A percentile compares a stretch with the other conserved stretches of the same genome.
These are phyloP conservation scores for Lacerta bilineata DNA, from an alignment of 2,797 vertebrate species.

Conservation along the genomic window DNA sequence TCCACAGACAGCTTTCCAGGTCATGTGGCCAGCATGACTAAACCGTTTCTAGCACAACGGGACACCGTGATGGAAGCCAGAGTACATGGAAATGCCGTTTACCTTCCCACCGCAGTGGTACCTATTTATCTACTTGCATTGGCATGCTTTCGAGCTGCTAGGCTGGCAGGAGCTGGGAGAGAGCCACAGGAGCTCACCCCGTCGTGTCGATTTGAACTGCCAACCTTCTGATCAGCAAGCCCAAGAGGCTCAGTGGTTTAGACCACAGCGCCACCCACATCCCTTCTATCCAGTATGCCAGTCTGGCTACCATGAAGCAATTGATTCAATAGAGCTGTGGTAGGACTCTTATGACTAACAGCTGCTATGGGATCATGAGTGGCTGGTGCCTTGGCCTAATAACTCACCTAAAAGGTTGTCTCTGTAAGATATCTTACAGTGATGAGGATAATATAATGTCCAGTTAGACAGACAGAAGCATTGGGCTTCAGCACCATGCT, in stretches of 20 bases:
- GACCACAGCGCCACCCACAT: too few species aligned
- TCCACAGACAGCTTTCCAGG: too few species aligned
- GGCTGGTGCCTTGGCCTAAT: constrained; percentile 30
- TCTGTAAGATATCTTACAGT: not conserved
- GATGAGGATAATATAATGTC: constrained; percentile 31
- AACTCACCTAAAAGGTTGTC: constrained; percentile 36
- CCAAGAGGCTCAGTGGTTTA: too few species aligned
- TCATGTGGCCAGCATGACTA: too few species aligned
- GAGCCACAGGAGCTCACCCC: too few species aligned
- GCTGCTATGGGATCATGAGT: constrained; percentile 23
- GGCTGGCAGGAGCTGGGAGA: too few species aligned
- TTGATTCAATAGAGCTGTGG: not conserved
- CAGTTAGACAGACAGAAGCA: not conserved
- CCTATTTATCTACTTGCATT: too few species aligned
- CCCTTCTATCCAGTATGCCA: too few species aligned
- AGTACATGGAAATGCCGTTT: rapidly evolving
- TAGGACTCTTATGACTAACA: constrained; percentile 12
- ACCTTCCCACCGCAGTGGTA: rapidly evolving
- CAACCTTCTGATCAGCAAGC: too few species aligned
- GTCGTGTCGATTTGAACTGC: rapidly evolving
- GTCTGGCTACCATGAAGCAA: not conserved
- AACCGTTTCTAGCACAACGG: rapidly evolving
- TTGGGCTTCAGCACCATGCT: constrained; percentile 34
- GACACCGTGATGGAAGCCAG: too few species aligned
- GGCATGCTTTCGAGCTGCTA: too few species aligned